Evolutionary conservation across 2,113 vertebrate species (phyloP).

Genomic region (Cyanoderma ruficeps): DNA sequence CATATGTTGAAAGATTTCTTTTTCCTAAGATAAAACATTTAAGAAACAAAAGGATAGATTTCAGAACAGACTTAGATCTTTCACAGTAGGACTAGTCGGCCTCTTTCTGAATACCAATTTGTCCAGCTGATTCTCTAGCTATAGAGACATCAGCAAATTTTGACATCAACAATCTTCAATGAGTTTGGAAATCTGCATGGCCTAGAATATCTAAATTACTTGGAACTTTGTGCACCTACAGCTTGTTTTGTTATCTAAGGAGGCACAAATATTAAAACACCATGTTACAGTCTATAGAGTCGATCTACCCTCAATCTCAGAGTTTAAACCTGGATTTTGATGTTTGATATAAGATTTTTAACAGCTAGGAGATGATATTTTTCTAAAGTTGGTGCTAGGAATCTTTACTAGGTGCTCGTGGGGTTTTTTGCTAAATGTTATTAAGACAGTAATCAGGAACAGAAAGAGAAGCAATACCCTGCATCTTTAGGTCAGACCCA

Average conservation of each 20-base stretch:
- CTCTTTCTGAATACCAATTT: not conserved
- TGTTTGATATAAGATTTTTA: not conserved
- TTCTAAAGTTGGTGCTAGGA: not conserved
- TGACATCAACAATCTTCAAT: not conserved
- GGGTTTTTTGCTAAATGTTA: not conserved
- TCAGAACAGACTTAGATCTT: not conserved
- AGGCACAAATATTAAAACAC: not conserved
- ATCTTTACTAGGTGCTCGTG: not conserved
- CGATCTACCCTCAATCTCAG: not conserved
- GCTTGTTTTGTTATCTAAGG: not conserved
- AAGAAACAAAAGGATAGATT: not conserved
- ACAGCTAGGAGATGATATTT: not conserved
- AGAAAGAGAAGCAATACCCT: not conserved
- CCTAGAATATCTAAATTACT: not conserved
- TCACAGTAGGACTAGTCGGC: not conserved
- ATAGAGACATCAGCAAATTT: not conserved
- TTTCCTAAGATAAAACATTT: not conserved
- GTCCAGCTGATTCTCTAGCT: not conserved
- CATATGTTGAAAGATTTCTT: not conserved
- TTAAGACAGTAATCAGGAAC: not conserved
- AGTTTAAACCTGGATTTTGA: not conserved
- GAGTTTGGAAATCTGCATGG: not conserved
- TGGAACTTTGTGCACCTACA: not conserved
- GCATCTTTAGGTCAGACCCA: not conserved
- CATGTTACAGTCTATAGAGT: not conserved